A percentile compares a stretch with the other conserved stretches of the same genome.
Conservation (phyloP, 2,888 invertebrate genomes). For the Marasmarcha lunaedactyla region DNA sequence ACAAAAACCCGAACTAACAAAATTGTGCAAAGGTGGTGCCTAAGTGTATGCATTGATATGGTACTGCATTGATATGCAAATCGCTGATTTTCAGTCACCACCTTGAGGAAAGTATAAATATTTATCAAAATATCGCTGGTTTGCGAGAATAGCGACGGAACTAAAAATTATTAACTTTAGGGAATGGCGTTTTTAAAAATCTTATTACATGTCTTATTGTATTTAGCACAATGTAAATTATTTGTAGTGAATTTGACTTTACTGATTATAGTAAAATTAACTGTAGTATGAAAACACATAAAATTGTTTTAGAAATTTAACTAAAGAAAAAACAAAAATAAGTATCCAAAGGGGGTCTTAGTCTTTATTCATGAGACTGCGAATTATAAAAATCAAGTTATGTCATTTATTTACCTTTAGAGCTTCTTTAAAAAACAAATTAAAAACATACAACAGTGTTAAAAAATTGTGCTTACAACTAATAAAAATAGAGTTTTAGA, state of each 20-base stretch:
- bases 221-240: conserved; percentile 8
- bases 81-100: too few relatives aligned
- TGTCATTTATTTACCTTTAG: conserved; percentile 7
- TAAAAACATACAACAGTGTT: conserved; percentile 3
- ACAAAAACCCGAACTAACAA: too few relatives aligned
- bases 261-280: conserved; percentile 8
- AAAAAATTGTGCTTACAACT: conserved; percentile 6
- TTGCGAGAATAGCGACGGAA: conserved; percentile 8
- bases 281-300: conserved; percentile 7
- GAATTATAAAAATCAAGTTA: conserved; percentile 8
- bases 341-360: conserved; percentile 6
- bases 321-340: conserved; percentile 6
- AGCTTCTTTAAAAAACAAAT: conserved; percentile 4
- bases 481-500: conserved; percentile 6
- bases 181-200: conserved; percentile 5
- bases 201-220: conserved; percentile 7
- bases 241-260: conserved; percentile 8
- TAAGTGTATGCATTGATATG: too few relatives aligned
- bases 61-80: too few relatives aligned
- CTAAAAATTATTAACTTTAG: conserved; percentile 7
- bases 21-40: too few relatives aligned
- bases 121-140: conserved; percentile 7
- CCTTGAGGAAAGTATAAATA: too few relatives aligned
- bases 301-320: conserved; percentile 7
- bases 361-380: conserved; percentile 5